Evolutionary conservation across 1,140 invertebrate species (phyloP), one percentile per base, ranked within the genome.

Genomic region (Drosophila arawakana): DNA sequence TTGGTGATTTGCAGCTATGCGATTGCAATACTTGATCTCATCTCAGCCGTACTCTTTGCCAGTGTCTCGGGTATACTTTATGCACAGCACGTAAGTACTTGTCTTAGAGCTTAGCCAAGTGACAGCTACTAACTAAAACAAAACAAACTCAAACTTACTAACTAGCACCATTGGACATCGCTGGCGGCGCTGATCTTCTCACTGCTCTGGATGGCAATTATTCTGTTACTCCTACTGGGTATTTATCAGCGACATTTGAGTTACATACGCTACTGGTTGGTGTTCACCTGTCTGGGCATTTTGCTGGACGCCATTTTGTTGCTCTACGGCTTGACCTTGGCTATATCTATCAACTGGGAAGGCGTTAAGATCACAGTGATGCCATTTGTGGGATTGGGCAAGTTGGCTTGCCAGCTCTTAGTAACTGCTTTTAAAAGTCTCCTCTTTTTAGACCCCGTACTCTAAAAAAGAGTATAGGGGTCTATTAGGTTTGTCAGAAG

Each of bases 1-100:
- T 89, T 89, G 69, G 78, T 90, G 47, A 44, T 59, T 49, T 90
- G 84, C 60, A 82, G 84, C 74, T 89, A 89, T 66, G 62, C 55
- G 61, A 84, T 89, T 67, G 84, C 75, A 11, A 4, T 79, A 37
- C 66, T 89, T 54, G 84, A 89, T 67, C 58, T 89, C 13, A 41
- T 84, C 18, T 89, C 84, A 25, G 75, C 78, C n/a, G 7, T 89
- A 59, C 75, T 89, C 25, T 89, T 84, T 57, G 85, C 78, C 49
- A 34, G 73, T 50, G 71, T 89, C 54, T 89, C 84, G 5, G 69
- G 54, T 6, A 55, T 73, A 52, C 59, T 84, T 25, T 89, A 71
- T 65, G 7, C 30, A 11, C 65, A 79, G 54, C 50, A 81, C 80
- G 84, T 89, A 84, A 89, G 84, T 59, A 52, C 7, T 30, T 43